A percentile compares a stretch with the other conserved stretches of the same genome.
phyloP scores from a whole-genome alignment of 1,140 invertebrate genomes.

The Elymnias hypermnestra region DNA sequence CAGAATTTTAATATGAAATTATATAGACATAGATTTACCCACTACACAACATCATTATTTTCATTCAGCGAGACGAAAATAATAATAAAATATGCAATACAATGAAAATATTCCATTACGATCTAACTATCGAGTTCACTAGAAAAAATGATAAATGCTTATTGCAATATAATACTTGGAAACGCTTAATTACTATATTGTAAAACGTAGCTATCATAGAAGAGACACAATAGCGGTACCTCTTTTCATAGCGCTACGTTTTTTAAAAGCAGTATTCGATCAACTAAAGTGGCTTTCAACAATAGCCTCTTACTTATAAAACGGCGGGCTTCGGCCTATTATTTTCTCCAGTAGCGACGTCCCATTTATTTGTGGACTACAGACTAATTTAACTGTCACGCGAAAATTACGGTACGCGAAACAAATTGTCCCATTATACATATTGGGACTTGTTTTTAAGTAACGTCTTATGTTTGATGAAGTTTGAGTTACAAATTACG shows the following conservation, averaged over 20 bases:
- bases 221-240: constrained; percentile 3
- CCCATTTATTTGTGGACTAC: constrained; percentile 39
- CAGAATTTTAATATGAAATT: too few relatives aligned
- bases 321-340: constrained; percentile 24
- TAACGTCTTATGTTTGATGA: not conserved
- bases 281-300: constrained; percentile 22
- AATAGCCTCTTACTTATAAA: constrained; percentile 22
- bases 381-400: constrained; percentile 47
- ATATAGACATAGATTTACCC: too few relatives aligned
- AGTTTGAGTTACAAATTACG: too few relatives aligned
- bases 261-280: constrained; percentile 24
- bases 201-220: constrained; percentile 4
- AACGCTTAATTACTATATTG: constrained; percentile 1
- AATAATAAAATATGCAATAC: too few relatives aligned
- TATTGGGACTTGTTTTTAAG: constrained; percentile 15
- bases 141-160: not conserved
- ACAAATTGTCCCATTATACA: constrained; percentile 31
- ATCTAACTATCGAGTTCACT: not conserved
- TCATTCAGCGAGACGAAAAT: too few relatives aligned
- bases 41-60: too few relatives aligned
- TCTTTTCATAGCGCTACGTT: constrained; percentile 10
- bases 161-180: not conserved
- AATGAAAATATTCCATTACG: too few relatives aligned
- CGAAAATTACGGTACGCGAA: constrained; percentile 27
- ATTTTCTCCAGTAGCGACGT: constrained; percentile 24